Percentiles rank a stretch among this genome's conserved stretches.
phyloP scores from a whole-genome alignment of 2,888 invertebrate species.

The Euzetes globulus region DNA sequence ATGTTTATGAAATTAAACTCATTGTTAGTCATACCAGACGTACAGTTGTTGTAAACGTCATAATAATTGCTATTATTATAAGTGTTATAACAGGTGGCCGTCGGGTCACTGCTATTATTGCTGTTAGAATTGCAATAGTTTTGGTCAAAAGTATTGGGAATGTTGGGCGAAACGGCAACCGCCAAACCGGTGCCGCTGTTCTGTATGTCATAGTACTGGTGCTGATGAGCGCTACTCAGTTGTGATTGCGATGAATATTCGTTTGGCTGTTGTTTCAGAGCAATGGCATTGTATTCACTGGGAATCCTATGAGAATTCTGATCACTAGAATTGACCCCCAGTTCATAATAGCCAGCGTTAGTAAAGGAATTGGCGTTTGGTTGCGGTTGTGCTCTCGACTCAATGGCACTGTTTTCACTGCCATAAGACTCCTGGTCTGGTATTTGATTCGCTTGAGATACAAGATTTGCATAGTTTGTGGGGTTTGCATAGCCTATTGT shows the following conservation, averaged over 20 bases:
- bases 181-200: not conserved
- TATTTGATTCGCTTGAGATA: not conserved
- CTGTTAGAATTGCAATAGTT: constrained; percentile 20
- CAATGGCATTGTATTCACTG: constrained; percentile 31
- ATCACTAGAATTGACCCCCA: not conserved
- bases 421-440: not conserved
- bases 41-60: constrained; percentile 18
- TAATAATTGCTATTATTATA: constrained; percentile 28
- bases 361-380: not conserved
- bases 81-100: constrained; percentile 6
- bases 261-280: constrained; percentile 29
- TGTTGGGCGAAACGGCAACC: constrained; percentile 12
- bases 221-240: not conserved
- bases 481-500: constrained; percentile 25
- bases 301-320: constrained; percentile 31
- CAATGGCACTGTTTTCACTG: not conserved
- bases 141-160: constrained; percentile 19
- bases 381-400: too few relatives aligned
- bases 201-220: constrained; percentile 5
- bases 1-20: constrained; percentile 90
- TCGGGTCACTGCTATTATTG: constrained; percentile 18
- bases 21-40: constrained; percentile 46
- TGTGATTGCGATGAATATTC: constrained; percentile 15
- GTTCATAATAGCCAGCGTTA: constrained; percentile 7
- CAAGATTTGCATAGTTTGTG: not conserved